Base-by-base conservation (phyloP, 1,140 invertebrate species). In the Atopsyche davidsoni region DNA sequence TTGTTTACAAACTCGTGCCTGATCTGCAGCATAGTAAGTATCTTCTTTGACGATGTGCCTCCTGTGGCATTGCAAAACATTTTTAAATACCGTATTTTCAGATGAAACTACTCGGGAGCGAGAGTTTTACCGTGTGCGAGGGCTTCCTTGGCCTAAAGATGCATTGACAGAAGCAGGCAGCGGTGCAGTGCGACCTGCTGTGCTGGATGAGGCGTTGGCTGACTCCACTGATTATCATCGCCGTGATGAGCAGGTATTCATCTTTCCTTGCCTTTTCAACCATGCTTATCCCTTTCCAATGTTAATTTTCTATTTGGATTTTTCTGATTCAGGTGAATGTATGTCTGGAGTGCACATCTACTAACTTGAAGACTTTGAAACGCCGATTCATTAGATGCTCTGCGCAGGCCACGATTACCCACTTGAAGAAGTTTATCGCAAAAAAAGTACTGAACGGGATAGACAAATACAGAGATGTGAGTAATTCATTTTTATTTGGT, bases 391-490 rank as follows among this genome's bases (percentile, higher is more conserved):
- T 98, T 53, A 80, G 94, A 59, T 92, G 92, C 67, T 98, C 94
- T 6, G 88, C 92, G 11, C 91, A 96, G 69, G 92, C 94, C 4
- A 98, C 95, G 10, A 94, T 97, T 59, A 93, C 92, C 38, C 93
- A 96, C 68, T 77, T 98, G 7, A 97, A 98, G 70, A 98, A 98
- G 69, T 98, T 96, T 72, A 86, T 99, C 59, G 93, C 96, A 36
- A 89, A 94, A 64, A 96, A 97, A 75, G 82, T 98, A 46, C 80
- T 95, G 55, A 92, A 90, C 64, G 78, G 77, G 28, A 86, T 90
- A 64, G 88, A 94, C 46, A 92, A 92, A 69, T 98, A 97, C 78
- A 86, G 88, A 78, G 93, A 99, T 78, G 92, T 96, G 68, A 85
- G 82, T 81, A 43, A 6, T 1, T 19, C 23, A 6, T 4, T 9